A percentile compares a stretch with the other conserved stretches of the same genome.
These are phyloP conservation scores for Bombus turneri DNA, from an alignment of 1,140 invertebrate genomes.

Conservation along the genomic window DNA sequence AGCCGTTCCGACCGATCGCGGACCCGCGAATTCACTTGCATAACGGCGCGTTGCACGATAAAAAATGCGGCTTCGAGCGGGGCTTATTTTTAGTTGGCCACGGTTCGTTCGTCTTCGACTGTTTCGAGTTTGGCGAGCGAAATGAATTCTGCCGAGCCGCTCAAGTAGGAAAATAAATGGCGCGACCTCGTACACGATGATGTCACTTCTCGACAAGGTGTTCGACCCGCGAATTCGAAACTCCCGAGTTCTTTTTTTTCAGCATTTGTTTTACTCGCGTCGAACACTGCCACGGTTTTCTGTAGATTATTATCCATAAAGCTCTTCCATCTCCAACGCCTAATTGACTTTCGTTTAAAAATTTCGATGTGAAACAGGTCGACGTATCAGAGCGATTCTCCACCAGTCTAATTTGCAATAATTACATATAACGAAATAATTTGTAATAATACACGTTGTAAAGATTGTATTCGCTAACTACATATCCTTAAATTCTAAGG, in stretches of 20 bases:
- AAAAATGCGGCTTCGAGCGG: slow-evolving; percentile 31
- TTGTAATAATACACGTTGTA: too few relatives aligned
- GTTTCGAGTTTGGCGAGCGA: slow-evolving; percentile 34
- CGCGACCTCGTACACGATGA: neutral
- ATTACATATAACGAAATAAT: too few relatives aligned
- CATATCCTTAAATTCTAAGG: too few relatives aligned
- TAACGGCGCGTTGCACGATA: slow-evolving; percentile 17
- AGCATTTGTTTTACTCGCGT: too few relatives aligned
- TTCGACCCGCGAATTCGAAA: neutral
- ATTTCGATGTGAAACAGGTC: too few relatives aligned
- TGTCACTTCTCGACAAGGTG: neutral
- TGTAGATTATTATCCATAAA: neutral
- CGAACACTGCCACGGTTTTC: neutral
- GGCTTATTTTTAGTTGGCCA: slow-evolving; percentile 26
- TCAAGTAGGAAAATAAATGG: slow-evolving; percentile 2
- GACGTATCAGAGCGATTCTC: too few relatives aligned
- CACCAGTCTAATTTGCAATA: too few relatives aligned
- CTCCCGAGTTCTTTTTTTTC: neutral
- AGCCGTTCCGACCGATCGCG: neutral
- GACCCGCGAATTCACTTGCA: slow-evolving; percentile 12
- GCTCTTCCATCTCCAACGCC: too few relatives aligned
- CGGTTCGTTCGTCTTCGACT: slow-evolving; percentile 9
- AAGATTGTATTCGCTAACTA: too few relatives aligned
- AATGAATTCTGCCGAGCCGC: slow-evolving; percentile 13
- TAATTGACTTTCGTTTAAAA: too few relatives aligned